A percentile compares a stretch with the other conserved stretches of the same genome.
Evolutionary conservation across 2,888 invertebrate genomes (phyloP).

Genomic region (Biston betularia): DNA sequence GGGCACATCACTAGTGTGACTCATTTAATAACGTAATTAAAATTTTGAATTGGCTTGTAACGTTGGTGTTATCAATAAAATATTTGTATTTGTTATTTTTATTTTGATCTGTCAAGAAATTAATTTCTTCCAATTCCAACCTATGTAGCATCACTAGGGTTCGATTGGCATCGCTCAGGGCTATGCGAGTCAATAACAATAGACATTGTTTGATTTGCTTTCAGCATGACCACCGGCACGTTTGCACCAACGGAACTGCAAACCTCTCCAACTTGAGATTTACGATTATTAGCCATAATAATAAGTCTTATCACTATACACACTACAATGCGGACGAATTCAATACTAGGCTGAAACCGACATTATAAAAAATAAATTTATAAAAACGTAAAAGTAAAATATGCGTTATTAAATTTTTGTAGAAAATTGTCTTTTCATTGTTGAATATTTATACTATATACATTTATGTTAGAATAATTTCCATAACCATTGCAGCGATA

Average conservation of each 20-base stretch:
- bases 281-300: slow-evolving; percentile 4
- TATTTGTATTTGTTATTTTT: too few relatives aligned
- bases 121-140: background rate
- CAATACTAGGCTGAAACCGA: background rate
- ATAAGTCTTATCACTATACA: background rate
- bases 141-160: slow-evolving; percentile 27
- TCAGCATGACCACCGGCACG: slow-evolving; percentile 42
- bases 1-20: too few relatives aligned
- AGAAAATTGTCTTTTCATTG: too few relatives aligned
- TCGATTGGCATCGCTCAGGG: slow-evolving; percentile 63
- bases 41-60: too few relatives aligned
- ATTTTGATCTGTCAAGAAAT: background rate
- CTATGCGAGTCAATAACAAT: slow-evolving; percentile 62
- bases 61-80: too few relatives aligned
- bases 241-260: slow-evolving; percentile 34
- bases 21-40: too few relatives aligned
- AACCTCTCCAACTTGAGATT: slow-evolving; percentile 8
- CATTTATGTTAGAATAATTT: too few relatives aligned
- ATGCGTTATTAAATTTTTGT: too few relatives aligned
- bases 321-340: background rate
- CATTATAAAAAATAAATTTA: too few relatives aligned
- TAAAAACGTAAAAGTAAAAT: too few relatives aligned
- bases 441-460: too few relatives aligned
- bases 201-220: slow-evolving; percentile 65
- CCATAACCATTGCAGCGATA: too few relatives aligned